Percentiles rank a stretch among this genome's conserved stretches.
Conservation (phyloP, 1,140 invertebrate genomes). For the Drosophila simulans region DNA sequence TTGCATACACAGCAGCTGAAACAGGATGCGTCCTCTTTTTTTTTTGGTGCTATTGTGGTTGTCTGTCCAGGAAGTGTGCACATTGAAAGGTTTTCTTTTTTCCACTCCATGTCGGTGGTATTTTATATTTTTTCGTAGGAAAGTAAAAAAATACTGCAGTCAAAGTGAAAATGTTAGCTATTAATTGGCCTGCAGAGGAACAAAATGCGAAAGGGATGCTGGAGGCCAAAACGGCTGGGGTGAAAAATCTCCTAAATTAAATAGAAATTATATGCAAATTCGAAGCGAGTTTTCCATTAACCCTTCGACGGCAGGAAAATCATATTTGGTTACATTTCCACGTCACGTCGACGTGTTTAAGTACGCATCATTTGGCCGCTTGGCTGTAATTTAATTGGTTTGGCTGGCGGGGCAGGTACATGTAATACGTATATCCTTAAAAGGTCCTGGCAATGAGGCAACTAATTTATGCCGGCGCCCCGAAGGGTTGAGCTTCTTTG, state of each 20-base stretch:
- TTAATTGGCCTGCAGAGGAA: constrained; percentile 65
- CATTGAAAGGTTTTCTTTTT: constrained; percentile 50
- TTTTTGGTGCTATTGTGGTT: constrained; percentile 49
- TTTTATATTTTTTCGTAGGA: constrained; percentile 25
- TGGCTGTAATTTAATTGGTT: constrained; percentile 80
- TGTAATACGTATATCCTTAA: constrained; percentile 14
- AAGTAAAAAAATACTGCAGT: constrained; percentile 57
- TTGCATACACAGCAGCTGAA: constrained; percentile 80
- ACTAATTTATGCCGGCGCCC: constrained; percentile 70
- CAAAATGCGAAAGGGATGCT: constrained; percentile 6
- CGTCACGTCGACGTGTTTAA: constrained; percentile 81
- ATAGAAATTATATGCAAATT: constrained; percentile 81
- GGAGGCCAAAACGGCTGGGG: constrained; percentile 2
- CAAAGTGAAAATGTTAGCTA: constrained; percentile 71
- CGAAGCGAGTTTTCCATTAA: constrained; percentile 70
- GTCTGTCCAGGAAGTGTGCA: constrained; percentile 80
- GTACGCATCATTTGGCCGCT: constrained; percentile 79
- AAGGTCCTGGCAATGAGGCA: constrained; percentile 57
- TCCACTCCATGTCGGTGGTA: constrained; percentile 10
- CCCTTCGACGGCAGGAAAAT: constrained; percentile 54
- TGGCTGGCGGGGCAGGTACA: constrained; percentile 52
- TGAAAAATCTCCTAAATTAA: constrained; percentile 52
- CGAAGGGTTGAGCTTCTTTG: constrained; percentile 32
- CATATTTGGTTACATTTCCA: constrained; percentile 64
- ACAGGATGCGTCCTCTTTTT: constrained; percentile 52